Percentiles rank a stretch among this genome's conserved stretches.
These are phyloP conservation scores for Ibycter americanus DNA, from an alignment of 2,797 vertebrate genomes.

Conservation along the genomic window DNA sequence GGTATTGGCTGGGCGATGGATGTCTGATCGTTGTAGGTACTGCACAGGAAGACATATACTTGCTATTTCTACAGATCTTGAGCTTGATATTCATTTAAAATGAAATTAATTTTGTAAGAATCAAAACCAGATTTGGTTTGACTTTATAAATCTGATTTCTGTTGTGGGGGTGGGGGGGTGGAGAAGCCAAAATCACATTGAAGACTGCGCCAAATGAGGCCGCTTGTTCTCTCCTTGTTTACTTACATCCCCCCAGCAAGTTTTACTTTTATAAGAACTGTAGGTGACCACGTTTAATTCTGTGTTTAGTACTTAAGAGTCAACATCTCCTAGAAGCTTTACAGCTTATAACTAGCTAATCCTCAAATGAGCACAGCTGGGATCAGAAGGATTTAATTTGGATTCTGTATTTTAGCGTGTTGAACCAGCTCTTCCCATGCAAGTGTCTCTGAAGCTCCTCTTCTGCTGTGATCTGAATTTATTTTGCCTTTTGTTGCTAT, in stretches of 20 bases:
- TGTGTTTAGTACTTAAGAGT: not conserved
- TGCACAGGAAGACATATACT: not conserved
- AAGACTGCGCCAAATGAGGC: not conserved
- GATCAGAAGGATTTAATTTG: not conserved
- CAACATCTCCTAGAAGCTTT: not conserved
- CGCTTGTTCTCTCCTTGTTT: constrained; percentile 7
- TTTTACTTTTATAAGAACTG: not conserved
- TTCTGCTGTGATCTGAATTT: not conserved
- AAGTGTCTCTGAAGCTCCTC: not conserved
- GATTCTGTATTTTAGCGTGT: not conserved
- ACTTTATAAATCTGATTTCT: not conserved
- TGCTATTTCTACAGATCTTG: not conserved
- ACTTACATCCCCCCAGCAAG: not conserved
- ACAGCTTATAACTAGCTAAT: not conserved
- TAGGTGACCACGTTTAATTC: not conserved
- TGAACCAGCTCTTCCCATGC: not conserved
- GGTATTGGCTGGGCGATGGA: not conserved
- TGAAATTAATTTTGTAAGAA: not conserved
- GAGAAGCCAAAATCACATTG: not conserved
- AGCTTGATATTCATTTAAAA: not conserved
- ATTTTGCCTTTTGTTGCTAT: not conserved
- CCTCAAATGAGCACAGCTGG: not conserved
- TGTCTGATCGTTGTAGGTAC: not conserved
- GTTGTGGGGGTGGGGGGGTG: not conserved
- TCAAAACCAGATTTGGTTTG: constrained; percentile 14